Evolutionary conservation across 2,888 invertebrate species (phyloP).

Genomic region (Pseudoips prasinana): DNA sequence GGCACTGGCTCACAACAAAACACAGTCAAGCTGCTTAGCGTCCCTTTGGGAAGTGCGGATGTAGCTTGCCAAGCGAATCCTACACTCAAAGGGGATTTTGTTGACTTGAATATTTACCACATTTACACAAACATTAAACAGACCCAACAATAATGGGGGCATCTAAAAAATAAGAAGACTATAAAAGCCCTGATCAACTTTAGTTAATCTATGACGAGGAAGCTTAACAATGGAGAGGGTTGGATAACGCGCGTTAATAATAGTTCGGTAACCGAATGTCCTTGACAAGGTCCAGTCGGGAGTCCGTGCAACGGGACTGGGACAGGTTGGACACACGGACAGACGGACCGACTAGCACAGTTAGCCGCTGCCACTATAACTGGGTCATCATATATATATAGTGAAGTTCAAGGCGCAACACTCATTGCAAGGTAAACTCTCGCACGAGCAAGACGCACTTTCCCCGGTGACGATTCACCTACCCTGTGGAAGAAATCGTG

Average conservation of each 20-base stretch:
- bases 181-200: too few species aligned
- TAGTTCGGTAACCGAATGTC: slow-evolving; percentile 37
- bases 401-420: slow-evolving; percentile 90
- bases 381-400: slow-evolving; percentile 93
- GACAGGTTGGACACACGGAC: slow-evolving; percentile 61
- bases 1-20: too few species aligned
- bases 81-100: too few species aligned
- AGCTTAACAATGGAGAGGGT: background rate
- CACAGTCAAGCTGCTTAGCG: too few species aligned
- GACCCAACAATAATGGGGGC: too few species aligned
- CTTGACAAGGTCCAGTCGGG: slow-evolving; percentile 56
- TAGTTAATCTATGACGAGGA: too few species aligned
- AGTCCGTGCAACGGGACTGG: slow-evolving; percentile 59
- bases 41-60: too few species aligned
- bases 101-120: too few species aligned
- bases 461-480: slow-evolving; percentile 64
- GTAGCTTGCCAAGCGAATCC: too few species aligned
- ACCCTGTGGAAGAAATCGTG: slow-evolving; percentile 67
- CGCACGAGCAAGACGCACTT: slow-evolving; percentile 75
- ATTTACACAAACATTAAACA: too few species aligned
- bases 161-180: too few species aligned
- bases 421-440: slow-evolving; percentile 81
- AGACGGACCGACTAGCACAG: slow-evolving; percentile 69
- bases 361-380: slow-evolving; percentile 82
- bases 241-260: slow-evolving; percentile 1